Base-by-base conservation (phyloP, 1,140 invertebrate species). In the Agrypnia vestita region DNA sequence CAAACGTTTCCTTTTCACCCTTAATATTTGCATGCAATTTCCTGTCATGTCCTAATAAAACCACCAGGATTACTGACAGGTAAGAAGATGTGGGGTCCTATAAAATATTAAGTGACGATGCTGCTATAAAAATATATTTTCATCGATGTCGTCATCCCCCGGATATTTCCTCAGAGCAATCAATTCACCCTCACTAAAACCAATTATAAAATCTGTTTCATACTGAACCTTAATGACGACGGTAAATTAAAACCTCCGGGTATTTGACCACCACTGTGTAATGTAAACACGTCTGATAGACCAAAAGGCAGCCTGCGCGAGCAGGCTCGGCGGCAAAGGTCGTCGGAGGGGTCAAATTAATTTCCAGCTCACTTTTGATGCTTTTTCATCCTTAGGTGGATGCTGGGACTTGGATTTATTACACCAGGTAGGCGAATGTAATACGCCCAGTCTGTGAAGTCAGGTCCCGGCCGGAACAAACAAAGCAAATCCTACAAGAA, bases 341-440 rank as follows among this genome's bases (percentile, higher is more conserved):
- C 82, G 61, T 12, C 44, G 46, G 21, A 15, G 78, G 56, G 82
- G 82, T 83, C 82, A 83, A 83, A 80, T 83, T 83, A 83, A 83
- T 83, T 79, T 83, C 76, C 55, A 71, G 64, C 71, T 61, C 17
- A 56, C 72, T 80, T 82, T 78, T 77, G 81, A 78, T 78, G 73
- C 75, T 75, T 74, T 76, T 81, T 75, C 51, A 78, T 56, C 69
- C 64, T 46, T 73, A 74, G 77, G 43, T 74, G 67, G 77, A 79
- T 59, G 71, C 56, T 59, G 17, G 44, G 69, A 43, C 17, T 67
- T 21, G 71, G 81, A 82, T 82, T 82, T 82, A 82, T 80, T 77
- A 77, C 19, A 71, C 35, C 53, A 59, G 80, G 73, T 79, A 82
- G 76, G 71, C 44, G 76, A 73, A 73, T 73, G 47, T 35, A n/a